phyloP scores from a whole-genome alignment of 2,113 vertebrate genomes.

The Enhydra lutris region DNA sequence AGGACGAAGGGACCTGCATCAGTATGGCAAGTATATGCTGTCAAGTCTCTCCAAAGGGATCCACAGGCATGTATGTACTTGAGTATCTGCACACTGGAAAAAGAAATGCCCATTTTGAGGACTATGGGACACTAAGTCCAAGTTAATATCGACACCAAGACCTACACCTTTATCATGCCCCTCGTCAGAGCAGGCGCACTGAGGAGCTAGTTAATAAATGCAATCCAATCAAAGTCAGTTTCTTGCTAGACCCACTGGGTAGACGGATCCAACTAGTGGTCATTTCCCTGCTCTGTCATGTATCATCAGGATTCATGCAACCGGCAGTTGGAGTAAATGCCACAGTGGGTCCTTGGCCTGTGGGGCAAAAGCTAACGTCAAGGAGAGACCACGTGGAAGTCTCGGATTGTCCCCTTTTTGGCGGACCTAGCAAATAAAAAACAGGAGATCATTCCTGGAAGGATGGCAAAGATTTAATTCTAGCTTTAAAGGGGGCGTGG shows the following conservation, averaged over 20 bases:
- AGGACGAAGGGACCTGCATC: not conserved
- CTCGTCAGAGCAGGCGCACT: not conserved
- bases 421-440: not conserved
- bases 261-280: not conserved
- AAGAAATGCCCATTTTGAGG: not conserved
- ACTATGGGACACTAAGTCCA: not conserved
- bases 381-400: not conserved
- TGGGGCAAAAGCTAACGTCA: not conserved
- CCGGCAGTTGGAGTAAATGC: not conserved
- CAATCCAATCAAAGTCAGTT: not conserved
- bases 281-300: not conserved
- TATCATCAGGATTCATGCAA: not conserved
- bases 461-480: not conserved
- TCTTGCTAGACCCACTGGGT: not conserved
- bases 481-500: not conserved
- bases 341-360: no score
- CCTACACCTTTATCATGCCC: fast-evolving
- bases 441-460: not conserved
- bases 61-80: not conserved
- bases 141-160: not conserved
- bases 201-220: no score
- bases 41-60: not conserved
- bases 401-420: not conserved
- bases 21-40: not conserved
- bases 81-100: not conserved